Conservation (phyloP, 2,888 invertebrate genomes). For the Deilephila elpenor region DNA sequence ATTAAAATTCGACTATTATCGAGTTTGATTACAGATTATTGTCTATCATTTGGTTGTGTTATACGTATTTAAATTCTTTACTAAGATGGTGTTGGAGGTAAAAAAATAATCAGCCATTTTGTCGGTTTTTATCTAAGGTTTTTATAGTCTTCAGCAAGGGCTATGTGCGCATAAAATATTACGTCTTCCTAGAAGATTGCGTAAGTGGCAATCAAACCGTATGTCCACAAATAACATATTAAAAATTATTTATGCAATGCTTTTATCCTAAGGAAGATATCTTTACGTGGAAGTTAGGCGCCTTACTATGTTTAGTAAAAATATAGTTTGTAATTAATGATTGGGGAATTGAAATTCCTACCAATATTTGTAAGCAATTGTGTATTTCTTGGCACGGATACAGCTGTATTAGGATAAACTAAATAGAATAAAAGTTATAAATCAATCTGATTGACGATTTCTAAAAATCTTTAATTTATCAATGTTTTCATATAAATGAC, state of each 20-base stretch:
- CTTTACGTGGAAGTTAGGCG: not conserved
- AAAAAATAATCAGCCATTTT: not conserved
- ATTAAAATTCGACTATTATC: conserved; percentile 1
- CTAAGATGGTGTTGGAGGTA: too few relatives aligned
- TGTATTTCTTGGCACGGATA: too few relatives aligned
- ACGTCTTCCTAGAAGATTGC: conserved; percentile 4
- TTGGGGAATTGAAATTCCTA: not conserved
- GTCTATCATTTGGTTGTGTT: not conserved
- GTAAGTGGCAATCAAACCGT: not conserved
- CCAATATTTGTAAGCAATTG: too few relatives aligned
- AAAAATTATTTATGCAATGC: not conserved
- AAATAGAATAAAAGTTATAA: too few relatives aligned
- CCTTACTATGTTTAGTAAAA: not conserved
- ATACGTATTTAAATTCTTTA: not conserved
- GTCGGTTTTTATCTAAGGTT: not conserved
- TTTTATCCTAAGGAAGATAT: not conserved
- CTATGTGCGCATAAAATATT: not conserved
- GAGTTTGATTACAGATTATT: not conserved
- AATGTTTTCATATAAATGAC: too few relatives aligned
- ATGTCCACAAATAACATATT: conserved; percentile 1
- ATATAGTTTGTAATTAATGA: not conserved
- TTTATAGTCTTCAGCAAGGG: not conserved
- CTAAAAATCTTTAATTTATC: too few relatives aligned
- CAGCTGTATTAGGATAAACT: too few relatives aligned
- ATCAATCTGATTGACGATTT: too few relatives aligned